Evolutionary conservation across 2,888 invertebrate genomes (phyloP), one percentile per base, ranked within the genome.

Genomic region (Callinectes sapidus): DNA sequence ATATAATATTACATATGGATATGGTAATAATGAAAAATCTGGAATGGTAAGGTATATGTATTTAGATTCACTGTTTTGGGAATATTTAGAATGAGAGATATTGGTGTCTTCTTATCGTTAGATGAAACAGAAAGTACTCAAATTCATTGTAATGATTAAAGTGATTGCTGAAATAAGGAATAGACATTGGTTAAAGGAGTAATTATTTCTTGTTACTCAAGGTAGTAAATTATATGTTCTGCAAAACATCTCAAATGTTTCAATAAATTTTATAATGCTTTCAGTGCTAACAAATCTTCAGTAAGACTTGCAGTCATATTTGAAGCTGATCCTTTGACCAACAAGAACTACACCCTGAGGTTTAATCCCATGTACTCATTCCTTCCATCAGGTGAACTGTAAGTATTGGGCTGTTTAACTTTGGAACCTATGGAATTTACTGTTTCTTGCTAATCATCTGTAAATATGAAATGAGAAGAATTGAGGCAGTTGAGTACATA

Each of bases 311-410:
- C 77, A n/a, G 54, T 91, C 16, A 88, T 91, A 28, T 91, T 91
- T 77, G 14, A 35, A 18, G 77, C 88, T n/a, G 35, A 87, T 54
- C 77, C 88, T 42, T 13, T 71, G 71, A 39, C 10, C 6, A 77
- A 87, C 23, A 77, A 71, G 86, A 71, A 32, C 71, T 88, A 71
- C 71, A 28, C 77, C 96, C 99, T 99, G 96, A 98, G 98, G 96
- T 99, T 99, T 95, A 97, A 97, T 23, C 99, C 98, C 16, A 98
- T 99, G 0, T 98, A 99, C 95, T 99, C 99, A 95, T 97, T 98
- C 95, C 96, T 99, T 94, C 99, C 99, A 55, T 35, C 61, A 55
- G 8, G 2, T 55, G 16, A 18, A 14, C 81, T 35, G 81, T 81
- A 35, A 81, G 81, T 81, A 16, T 81, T 13, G 35, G 14, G 35